phyloP scores from a whole-genome alignment of 2,888 invertebrate species.

The Anaspis maculata region DNA sequence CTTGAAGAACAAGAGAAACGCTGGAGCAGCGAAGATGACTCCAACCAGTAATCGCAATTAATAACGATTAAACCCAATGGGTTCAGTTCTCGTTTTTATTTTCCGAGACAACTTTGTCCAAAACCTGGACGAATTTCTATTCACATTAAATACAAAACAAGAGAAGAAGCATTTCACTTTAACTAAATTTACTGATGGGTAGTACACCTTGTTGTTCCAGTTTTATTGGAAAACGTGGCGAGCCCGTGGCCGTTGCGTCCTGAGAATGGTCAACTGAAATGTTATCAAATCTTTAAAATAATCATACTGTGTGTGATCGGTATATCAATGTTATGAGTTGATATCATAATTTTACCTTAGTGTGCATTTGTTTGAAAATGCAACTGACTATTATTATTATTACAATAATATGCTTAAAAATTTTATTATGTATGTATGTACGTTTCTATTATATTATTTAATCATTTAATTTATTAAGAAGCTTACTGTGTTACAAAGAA shows the following conservation, averaged over 20 bases:
- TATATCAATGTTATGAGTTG: slow-evolving; percentile 46
- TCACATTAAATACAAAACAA: slow-evolving; percentile 33
- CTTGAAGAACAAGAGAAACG: slow-evolving; percentile 55
- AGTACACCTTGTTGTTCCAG: slow-evolving; percentile 40
- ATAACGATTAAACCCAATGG: slow-evolving; percentile 37
- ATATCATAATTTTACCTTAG: slow-evolving; percentile 32
- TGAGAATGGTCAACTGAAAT: slow-evolving; percentile 24
- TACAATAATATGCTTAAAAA: slow-evolving; percentile 3
- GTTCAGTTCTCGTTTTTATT: slow-evolving; percentile 28
- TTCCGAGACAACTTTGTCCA: slow-evolving; percentile 19
- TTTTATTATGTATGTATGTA: slow-evolving; percentile 12
- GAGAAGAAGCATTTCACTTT: slow-evolving; percentile 30
- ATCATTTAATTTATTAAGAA: slow-evolving; percentile 2
- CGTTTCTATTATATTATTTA: slow-evolving; percentile 6
- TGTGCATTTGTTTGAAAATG: slow-evolving; percentile 46
- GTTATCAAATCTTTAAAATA: slow-evolving; percentile 29
- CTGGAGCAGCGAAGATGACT: slow-evolving; percentile 53
- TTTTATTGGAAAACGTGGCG: slow-evolving; percentile 41
- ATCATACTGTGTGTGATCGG: slow-evolving; percentile 47
- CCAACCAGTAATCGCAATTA: slow-evolving; percentile 32
- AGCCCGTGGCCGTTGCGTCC: slow-evolving; percentile 10
- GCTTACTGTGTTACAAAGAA: slow-evolving; percentile 3
- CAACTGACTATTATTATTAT: slow-evolving; percentile 23
- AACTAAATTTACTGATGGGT: slow-evolving; percentile 27
- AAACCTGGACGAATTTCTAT: too few species aligned